These are phyloP conservation scores for Palythoa grandiflora DNA, from an alignment of 92 coral and sea anemone genomes.

Conservation along the genomic window DNA sequence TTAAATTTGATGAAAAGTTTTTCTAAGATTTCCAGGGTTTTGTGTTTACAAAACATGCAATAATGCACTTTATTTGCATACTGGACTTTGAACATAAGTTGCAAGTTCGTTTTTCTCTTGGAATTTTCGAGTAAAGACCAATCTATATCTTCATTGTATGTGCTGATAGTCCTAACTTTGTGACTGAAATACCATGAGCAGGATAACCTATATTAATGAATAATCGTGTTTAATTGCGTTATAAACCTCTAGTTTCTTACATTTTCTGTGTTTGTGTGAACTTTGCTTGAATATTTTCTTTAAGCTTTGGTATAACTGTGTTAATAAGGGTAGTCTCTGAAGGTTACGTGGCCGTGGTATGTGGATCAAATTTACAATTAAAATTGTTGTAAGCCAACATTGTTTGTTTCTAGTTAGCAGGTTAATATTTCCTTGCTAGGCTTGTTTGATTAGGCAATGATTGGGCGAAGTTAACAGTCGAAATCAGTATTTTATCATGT, in stretches of 20 bases:
- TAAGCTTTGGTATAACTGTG: neutral
- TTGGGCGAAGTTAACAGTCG: neutral
- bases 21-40: too few species aligned
- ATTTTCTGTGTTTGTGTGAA: neutral
- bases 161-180: constrained; percentile 1
- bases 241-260: constrained; percentile 5
- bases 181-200: neutral
- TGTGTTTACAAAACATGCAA: neutral
- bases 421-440: neutral
- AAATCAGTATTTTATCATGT: neutral
- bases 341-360: neutral
- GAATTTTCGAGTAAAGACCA: neutral
- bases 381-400: neutral
- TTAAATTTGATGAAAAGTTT: neutral
- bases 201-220: neutral
- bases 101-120: too few species aligned
- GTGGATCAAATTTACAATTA: neutral
- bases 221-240: neutral
- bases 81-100: neutral
- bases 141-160: neutral
- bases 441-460: neutral
- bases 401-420: neutral
- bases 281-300: neutral
- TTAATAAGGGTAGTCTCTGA: constrained; percentile 10
- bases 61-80: neutral